Base-by-base conservation (phyloP, 1,140 invertebrate species). In the Cotesia typhae region DNA sequence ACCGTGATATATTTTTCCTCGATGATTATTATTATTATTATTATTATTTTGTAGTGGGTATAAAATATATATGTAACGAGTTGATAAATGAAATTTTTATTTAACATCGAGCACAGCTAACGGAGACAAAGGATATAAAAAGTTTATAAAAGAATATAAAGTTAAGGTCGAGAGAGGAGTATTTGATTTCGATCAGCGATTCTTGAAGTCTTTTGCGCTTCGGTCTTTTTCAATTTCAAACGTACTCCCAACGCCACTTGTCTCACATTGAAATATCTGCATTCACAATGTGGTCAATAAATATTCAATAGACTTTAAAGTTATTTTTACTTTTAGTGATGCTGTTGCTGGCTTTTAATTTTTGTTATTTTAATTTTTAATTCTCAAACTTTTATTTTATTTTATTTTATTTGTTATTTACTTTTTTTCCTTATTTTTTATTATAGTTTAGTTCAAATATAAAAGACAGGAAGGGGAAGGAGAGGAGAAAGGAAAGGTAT, bases 171-270 rank as follows among this genome's bases (percentile, higher is more conserved):
- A 67, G 66, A 37, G 51, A 51, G 5, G 35, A 59, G 17, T 20
- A 61, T 12, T 55, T 59, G 67, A 69, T 36, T 69, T 69, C 37
- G 55, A 69, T 69, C 67, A 69, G 67, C 67, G 37, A 69, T 69
- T 69, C 37, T 69, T 69, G 14, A 55, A 55, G 55, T 69, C 55
- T 60, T 20, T 69, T 14, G 63, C 36, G 12, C 35, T 5, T 4
- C 6, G n/a, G 36, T 37, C 63, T 12, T 35, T 28, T 61, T 61
- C 6, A 12, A 12, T 61, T 36, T 61, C 53, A 17, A 57, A 14
- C 6, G 17, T 57, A 57, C 5, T 20, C 53, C 17, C 53, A 57
- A 57, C 6, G 9, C 14, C 59, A 61, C 17, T 61, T 61, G 59
- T 61, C 59, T 61, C 59, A 52, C 51, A 67, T 67, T 67, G 65